phyloP scores from a whole-genome alignment of 2,113 vertebrate species.

The Fregetta grallaria region DNA sequence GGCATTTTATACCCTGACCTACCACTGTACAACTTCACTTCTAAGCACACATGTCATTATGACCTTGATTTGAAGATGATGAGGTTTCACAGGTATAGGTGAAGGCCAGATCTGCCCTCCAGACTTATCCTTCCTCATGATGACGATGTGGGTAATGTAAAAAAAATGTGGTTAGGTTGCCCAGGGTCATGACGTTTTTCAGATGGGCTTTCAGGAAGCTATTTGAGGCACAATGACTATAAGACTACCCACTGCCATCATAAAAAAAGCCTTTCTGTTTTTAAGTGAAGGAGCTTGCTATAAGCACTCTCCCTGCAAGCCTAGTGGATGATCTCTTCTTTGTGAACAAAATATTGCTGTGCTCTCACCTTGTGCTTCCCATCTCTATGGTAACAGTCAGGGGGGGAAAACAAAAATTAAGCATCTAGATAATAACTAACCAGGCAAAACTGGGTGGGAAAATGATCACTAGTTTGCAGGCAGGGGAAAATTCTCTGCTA shows the following conservation, averaged over 20 bases:
- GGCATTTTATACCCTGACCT: not conserved
- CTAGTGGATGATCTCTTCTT: not conserved
- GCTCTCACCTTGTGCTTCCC: not conserved
- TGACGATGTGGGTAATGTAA: not conserved
- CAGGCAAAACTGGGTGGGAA: not conserved
- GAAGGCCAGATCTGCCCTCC: not conserved
- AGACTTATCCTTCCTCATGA: not conserved
- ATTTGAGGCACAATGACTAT: not conserved
- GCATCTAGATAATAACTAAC: not conserved
- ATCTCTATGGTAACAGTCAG: not conserved
- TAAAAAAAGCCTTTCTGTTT: not conserved
- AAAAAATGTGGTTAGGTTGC: not conserved
- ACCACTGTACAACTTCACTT: not conserved
- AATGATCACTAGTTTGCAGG: not conserved
- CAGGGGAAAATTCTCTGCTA: not conserved
- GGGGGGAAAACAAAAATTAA: not conserved
- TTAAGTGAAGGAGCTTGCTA: not conserved
- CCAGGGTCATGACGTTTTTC: not conserved
- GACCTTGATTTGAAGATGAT: not conserved
- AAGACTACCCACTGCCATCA: not conserved
- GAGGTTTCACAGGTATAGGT: not conserved
- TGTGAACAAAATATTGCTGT: not conserved
- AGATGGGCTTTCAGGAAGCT: not conserved
- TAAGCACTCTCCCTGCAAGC: not conserved
- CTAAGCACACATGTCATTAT: not conserved